These are phyloP conservation scores for Ellobius talpinus DNA, from an alignment of 2,113 vertebrate genomes.

Conservation along the genomic window DNA sequence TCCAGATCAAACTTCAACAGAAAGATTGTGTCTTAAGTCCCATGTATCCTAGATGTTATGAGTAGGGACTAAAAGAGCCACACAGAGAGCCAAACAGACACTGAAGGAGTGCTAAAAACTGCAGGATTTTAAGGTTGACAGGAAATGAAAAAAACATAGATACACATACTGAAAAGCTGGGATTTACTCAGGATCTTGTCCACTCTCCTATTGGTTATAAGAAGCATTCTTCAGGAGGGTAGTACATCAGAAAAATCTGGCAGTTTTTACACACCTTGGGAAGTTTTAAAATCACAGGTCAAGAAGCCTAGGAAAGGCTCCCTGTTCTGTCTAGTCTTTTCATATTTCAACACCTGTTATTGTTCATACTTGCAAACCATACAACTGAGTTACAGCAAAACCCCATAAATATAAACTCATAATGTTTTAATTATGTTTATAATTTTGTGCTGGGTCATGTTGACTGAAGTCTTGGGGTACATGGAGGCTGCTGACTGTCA, in stretches of 20 bases:
- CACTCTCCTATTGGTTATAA: background rate
- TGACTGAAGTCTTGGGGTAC: background rate
- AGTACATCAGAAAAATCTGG: background rate
- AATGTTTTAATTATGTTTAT: background rate
- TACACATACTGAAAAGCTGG: background rate
- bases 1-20: too few relatives aligned
- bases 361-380: background rate
- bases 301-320: background rate
- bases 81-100: too few relatives aligned
- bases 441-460: background rate
- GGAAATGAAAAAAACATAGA: background rate
- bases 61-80: too few relatives aligned
- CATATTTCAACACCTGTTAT: background rate
- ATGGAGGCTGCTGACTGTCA: too few relatives aligned
- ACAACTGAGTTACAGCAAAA: background rate
- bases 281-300: background rate
- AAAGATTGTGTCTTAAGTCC: too few relatives aligned
- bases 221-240: background rate
- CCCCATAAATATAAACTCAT: background rate
- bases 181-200: background rate
- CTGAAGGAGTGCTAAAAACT: too few relatives aligned
- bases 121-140: background rate
- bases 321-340: too few relatives aligned
- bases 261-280: rapidly evolving
- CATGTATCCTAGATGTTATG: too few relatives aligned